phyloP scores from a whole-genome alignment of 2,113 vertebrate genomes.

The Chamaetylas fuelleborni region DNA sequence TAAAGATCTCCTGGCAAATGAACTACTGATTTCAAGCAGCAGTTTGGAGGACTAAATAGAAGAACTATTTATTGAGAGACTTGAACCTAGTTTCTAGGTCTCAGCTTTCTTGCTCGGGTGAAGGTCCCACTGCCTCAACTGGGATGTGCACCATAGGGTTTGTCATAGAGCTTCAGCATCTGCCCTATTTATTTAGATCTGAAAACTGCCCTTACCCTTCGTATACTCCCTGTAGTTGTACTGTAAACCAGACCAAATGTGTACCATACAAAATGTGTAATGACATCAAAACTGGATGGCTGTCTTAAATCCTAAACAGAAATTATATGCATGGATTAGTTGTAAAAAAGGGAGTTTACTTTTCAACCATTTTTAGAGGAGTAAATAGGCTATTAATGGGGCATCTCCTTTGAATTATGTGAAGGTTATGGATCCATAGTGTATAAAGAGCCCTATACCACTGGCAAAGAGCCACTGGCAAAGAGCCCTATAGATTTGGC shows the following conservation, averaged over 20 bases:
- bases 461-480: neutral
- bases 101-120: neutral
- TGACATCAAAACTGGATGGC: neutral
- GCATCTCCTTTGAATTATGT: constrained; percentile 1
- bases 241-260: neutral
- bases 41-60: neutral
- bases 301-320: constrained; percentile 41
- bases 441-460: neutral
- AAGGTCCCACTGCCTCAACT: neutral
- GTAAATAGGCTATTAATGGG: neutral
- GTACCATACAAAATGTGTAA: neutral
- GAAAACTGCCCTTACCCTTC: neutral
- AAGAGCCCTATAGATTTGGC: neutral
- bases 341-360: constrained; percentile 23
- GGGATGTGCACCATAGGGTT: neutral
- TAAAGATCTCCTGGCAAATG: neutral
- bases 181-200: neutral
- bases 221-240: neutral
- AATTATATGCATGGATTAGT: neutral
- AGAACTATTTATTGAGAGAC: neutral
- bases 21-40: neutral
- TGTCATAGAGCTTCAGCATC: neutral
- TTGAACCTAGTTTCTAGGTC: neutral
- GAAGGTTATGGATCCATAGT: neutral
- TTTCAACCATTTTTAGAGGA: constrained; percentile 38